Conservation (phyloP, 2,113 vertebrate species). For the Acanthisitta chloris region DNA sequence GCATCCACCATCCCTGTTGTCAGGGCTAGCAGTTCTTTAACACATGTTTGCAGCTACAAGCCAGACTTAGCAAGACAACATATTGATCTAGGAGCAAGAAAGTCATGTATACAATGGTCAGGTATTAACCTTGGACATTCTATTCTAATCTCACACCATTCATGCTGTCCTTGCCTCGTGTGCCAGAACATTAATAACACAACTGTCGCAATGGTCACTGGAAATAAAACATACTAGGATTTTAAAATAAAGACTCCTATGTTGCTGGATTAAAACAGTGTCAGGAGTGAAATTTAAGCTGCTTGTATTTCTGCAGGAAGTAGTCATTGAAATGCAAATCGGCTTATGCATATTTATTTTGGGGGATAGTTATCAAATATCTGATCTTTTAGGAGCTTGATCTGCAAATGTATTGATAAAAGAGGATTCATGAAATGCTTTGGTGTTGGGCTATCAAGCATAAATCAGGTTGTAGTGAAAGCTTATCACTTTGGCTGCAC, state of each 20-base stretch:
- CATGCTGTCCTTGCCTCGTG: neutral
- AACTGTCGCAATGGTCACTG: neutral
- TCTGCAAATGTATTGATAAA: neutral
- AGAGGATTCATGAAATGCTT: neutral
- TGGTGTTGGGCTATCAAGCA: neutral
- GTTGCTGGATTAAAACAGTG: neutral
- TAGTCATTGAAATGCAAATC: neutral
- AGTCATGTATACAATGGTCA: neutral
- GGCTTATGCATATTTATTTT: neutral
- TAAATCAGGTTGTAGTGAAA: neutral
- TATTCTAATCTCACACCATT: neutral
- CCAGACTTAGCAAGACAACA: neutral
- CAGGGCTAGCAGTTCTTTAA: neutral
- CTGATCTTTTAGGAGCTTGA: neutral
- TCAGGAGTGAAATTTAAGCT: neutral
- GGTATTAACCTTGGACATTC: neutral
- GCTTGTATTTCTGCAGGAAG: neutral
- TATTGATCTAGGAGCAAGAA: neutral
- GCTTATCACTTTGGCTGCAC: neutral
- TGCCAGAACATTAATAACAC: neutral
- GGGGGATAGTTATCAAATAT: neutral
- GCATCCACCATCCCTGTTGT: neutral
- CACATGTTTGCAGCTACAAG: neutral
- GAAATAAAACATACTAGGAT: neutral
- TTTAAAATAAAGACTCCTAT: neutral